Evolutionary conservation across 2,113 vertebrate genomes (phyloP).

Genomic region (Panthera tigris): DNA sequence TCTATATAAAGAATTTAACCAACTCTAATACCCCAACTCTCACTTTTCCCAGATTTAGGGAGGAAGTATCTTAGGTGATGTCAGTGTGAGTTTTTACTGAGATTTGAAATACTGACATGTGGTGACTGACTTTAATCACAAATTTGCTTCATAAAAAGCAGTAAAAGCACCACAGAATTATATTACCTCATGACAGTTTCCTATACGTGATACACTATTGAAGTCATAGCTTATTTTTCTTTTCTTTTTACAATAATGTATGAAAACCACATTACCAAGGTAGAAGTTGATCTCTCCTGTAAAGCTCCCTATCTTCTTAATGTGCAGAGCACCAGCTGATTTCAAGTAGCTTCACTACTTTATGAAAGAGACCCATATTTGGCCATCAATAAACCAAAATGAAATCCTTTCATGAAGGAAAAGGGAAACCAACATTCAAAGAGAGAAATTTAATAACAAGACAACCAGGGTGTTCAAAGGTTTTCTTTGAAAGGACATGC

Average conservation of each 20-base stretch:
- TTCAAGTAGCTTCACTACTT: neutral
- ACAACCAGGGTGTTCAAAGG: neutral
- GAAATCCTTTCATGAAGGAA: slow-evolving; percentile 49
- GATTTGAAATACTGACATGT: neutral
- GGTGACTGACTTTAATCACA: slow-evolving; percentile 47
- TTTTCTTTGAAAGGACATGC: neutral
- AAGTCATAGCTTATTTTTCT: slow-evolving; percentile 54
- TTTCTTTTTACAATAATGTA: slow-evolving; percentile 29
- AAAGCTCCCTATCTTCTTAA: slow-evolving; percentile 49
- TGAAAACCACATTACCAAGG: slow-evolving; percentile 45
- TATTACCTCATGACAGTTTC: slow-evolving; percentile 27
- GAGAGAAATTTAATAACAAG: slow-evolving; percentile 33
- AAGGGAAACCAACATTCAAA: slow-evolving; percentile 58
- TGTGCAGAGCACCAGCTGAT: neutral
- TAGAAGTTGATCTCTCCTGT: slow-evolving; percentile 24
- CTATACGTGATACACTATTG: slow-evolving; percentile 31
- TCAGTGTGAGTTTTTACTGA: slow-evolving; percentile 42
- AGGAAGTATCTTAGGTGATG: neutral
- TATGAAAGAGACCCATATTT: slow-evolving; percentile 47
- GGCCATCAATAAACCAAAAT: slow-evolving; percentile 51
- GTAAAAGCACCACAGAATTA: slow-evolving; percentile 42
- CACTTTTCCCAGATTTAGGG: neutral
- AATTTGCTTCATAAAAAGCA: slow-evolving; percentile 14
- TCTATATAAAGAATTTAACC: neutral
- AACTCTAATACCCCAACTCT: neutral